Evolutionary conservation across 2,797 vertebrate species (phyloP), one percentile per base, ranked within the genome.

Genomic region (Eulemur mongoz): DNA sequence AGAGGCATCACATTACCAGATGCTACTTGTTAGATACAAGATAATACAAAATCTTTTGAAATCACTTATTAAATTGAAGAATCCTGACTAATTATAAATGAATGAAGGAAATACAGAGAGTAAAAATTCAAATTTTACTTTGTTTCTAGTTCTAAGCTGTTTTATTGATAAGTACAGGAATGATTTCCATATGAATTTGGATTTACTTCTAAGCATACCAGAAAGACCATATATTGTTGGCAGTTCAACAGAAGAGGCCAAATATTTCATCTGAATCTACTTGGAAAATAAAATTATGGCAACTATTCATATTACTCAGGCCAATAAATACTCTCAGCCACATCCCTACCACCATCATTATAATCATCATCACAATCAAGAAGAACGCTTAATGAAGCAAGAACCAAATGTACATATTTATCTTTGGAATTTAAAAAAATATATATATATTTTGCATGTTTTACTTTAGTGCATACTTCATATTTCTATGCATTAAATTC

Each of bases 231-330:
- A 69, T 50, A 78, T 57, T 96, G 13, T 40, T 90, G 57, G 59
- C 95, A 95, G 25, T 83, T 85, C 35, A 93, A 57, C 32, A 86
- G 9, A 73, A 83, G 69, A 96, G 27, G 30, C 17, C n/a, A 96
- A 13, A 76, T 93, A 95, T 82, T 94, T 94, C 17, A 25, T 89
- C 27, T 79, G 57, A 93, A 79, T 65, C 4, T 35, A 88, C 8
- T 75, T 85, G 59, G 69, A 95, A 96, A 93, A 89, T 85, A 93
- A 95, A 96, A 65, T 18, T 40, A 80, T 72, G n/a, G 54, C 18
- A 93, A 79, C 17, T 69, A 0, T 63, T 96, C 25, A 54, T 89
- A 17, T 69, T 89, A 88, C 1, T 91, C 6, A 75, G 25, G 38
- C 76, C 73, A 95, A 95, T 93, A 95, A 70, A 73, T 45, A 50